Evolutionary conservation across 2,888 invertebrate genomes (phyloP), one percentile per base, ranked within the genome.

Genomic region (Heliconius charithonia): DNA sequence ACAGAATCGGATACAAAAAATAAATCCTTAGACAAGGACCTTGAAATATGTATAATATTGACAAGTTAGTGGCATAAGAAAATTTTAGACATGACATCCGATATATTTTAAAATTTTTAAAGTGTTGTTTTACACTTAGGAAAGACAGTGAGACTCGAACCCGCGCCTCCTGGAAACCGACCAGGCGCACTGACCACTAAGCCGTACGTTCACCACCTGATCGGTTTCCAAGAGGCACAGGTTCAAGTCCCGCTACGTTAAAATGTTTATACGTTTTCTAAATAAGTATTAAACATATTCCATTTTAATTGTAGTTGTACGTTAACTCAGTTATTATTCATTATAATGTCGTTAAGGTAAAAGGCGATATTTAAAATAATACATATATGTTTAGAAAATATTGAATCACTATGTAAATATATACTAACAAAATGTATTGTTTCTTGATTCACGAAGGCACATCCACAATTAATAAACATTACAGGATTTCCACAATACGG

Each of bases 31-130:
- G 70, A 73, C 74, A 72, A 76, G 37, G 77, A 77, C 80, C 79
- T 81, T 81, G 78, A 78, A 69, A 73, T 22, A 77, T 77, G 67
- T 77, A 59, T 77, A n/a, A 72, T 77, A 65, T 74, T 75, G 76
- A 67, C 62, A 75, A 77, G 79, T 79, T 79, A 79, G 66, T 72
- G 75, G 65, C 73, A 79, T 72, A 10, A 45, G 19, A 32, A 63
- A 32, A 29, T 62, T 29, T 13, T 16, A 72, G 32, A n/a, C 3
- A 59, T 22, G n/a, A 72, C 27, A 37, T 72, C 32, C 19, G 37
- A 72, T 59, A 59, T 72, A 29, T 51, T 16, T 59, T 32, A 32
- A 29, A 6, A 37, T 37, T 37, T 37, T 37, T 37, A 37, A 37
- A 37, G 10, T 37, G 37, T 37, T 37, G 10, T 37, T 37, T 10